phyloP scores from a whole-genome alignment of 2,888 invertebrate species.

The Hemistola chrysoprasaria region DNA sequence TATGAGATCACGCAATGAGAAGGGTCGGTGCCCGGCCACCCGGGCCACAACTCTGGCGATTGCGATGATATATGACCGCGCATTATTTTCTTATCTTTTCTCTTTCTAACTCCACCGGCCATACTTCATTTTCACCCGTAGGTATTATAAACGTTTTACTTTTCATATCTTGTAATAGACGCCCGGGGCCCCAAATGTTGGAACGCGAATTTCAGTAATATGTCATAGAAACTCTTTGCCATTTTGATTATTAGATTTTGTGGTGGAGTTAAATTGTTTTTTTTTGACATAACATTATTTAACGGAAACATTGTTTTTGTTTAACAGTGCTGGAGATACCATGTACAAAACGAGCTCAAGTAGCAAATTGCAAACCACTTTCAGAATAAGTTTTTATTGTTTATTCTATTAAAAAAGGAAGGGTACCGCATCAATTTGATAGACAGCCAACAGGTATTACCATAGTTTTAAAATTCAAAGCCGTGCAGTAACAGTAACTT shows the following conservation, averaged over 20 bases:
- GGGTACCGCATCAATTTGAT: slow-evolving; percentile 22
- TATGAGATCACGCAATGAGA: slow-evolving; percentile 63
- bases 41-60: slow-evolving; percentile 74
- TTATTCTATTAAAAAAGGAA: too few relatives aligned
- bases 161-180: slow-evolving; percentile 72
- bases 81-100: slow-evolving; percentile 82
- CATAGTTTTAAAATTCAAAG: slow-evolving; percentile 64
- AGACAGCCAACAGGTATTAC: slow-evolving; percentile 47
- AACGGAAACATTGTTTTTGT: slow-evolving; percentile 60
- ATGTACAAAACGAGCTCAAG: too few relatives aligned
- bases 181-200: slow-evolving; percentile 58
- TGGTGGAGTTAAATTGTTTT: slow-evolving; percentile 55
- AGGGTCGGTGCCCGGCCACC: slow-evolving; percentile 69
- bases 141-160: slow-evolving; percentile 78
- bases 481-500: slow-evolving; percentile 43
- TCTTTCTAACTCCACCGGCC: slow-evolving; percentile 77
- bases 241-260: slow-evolving; percentile 59
- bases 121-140: slow-evolving; percentile 74
- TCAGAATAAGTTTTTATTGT: too few relatives aligned
- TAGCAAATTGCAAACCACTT: too few relatives aligned
- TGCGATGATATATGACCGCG: slow-evolving; percentile 80
- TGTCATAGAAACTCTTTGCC: slow-evolving; percentile 53
- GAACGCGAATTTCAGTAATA: slow-evolving; percentile 70
- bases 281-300: slow-evolving; percentile 52
- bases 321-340: too few relatives aligned